Base-by-base conservation (phyloP, 1,140 invertebrate species). In the Papilio polyxenes region DNA sequence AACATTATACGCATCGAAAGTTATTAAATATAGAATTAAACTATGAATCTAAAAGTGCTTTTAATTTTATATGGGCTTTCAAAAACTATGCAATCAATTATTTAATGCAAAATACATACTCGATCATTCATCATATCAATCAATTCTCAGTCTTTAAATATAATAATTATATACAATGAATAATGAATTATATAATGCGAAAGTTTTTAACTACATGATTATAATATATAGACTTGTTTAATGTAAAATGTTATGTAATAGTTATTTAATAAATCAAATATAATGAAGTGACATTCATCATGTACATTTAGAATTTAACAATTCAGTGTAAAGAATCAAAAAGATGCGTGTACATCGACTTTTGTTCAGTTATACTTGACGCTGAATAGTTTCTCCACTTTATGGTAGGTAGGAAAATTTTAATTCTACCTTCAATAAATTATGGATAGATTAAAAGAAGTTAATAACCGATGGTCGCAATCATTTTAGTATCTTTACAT, bases 1-100 rank as follows among this genome's bases (percentile, higher is more conserved):
- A 83, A 82, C 82, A 85, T 82, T 83, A 82, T 82, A 82, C 81
- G 56, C 72, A 48, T 72, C 23, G 79, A 40, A 53, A 83, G 56
- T 62, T 79, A 82, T 37, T 31, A 31, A 81, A 74, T 75, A 59
- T 56, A 49, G 62, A 53, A 40, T 65, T 51, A 76, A 80, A 65
- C 53, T 65, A 59, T n/a, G 13, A 8, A 44, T n/a, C n/a, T 44
- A 81, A 69, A 23, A 75, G 53, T 62, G 76, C 56, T 23, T 79
- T 7, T 44, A 1, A 9, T 31, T 31, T 31, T 1, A 72, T 72
- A 69, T 37, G 15, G 65, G 59, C 7, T 40, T 15, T 37, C 7
- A 72, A 72, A 72, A 72, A 15, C 65, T 17, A 72, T 59, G 2
- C 31, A 31, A 65, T 37, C 31, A 62, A 17, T 56, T 56, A 72